These are phyloP conservation scores for Sitophilus oryzae DNA, from an alignment of 1,140 invertebrate species.

Conservation along the genomic window DNA sequence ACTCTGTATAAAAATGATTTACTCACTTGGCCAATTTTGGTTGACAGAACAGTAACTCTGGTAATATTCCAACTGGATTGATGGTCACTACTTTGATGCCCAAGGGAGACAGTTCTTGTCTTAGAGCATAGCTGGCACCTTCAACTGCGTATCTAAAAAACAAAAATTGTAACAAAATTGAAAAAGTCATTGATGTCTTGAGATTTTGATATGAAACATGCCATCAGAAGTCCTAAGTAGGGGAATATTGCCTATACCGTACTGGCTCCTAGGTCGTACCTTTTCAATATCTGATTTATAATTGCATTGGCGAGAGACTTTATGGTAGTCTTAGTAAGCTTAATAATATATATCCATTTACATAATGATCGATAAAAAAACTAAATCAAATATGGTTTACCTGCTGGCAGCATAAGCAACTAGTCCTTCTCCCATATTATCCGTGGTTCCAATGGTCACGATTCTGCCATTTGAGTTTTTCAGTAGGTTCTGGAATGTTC, in stretches of 20 bases:
- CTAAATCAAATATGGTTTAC: too few relatives aligned
- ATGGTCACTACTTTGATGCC: constrained; percentile 70
- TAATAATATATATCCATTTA: too few relatives aligned
- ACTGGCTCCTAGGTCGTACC: too few relatives aligned
- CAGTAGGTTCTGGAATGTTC: constrained; percentile 66
- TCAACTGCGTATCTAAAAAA: constrained; percentile 59
- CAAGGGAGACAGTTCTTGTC: constrained; percentile 59
- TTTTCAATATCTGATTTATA: too few relatives aligned
- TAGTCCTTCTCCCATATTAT: constrained; percentile 33
- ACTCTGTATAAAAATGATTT: too few relatives aligned
- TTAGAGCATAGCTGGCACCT: constrained; percentile 63
- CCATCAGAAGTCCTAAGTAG: not conserved
- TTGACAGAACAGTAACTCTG: constrained; percentile 54
- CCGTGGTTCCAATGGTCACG: constrained; percentile 52
- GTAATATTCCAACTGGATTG: constrained; percentile 62
- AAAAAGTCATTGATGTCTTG: not conserved
- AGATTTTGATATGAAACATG: not conserved
- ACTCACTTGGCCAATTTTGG: constrained; percentile 52
- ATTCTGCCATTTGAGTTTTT: constrained; percentile 54
- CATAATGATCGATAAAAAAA: too few relatives aligned
- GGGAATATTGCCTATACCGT: too few relatives aligned
- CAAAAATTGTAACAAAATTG: not conserved
- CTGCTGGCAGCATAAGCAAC: constrained; percentile 37
- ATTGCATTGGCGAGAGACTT: too few relatives aligned
- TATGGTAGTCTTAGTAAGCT: too few relatives aligned